Base-by-base conservation (phyloP, 2,888 invertebrate genomes). In the Emmelina monodactyla region DNA sequence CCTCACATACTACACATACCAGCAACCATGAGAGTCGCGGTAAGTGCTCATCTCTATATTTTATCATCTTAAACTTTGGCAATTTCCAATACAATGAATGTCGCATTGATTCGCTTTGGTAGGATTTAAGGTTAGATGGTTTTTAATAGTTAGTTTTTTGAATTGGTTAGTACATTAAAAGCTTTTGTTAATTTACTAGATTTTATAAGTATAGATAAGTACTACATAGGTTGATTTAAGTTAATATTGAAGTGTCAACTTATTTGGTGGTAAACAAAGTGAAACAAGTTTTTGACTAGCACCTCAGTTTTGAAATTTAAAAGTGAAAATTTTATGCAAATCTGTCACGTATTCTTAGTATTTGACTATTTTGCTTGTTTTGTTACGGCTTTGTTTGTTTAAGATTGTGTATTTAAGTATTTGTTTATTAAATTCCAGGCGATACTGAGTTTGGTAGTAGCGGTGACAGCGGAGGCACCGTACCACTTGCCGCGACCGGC, bases 401-500 rank as follows among this genome's bases (percentile, higher is more conserved):
- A 36, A 28, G 14, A 36, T n/a, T 16, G 14, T 11, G 14, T 14
- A 25, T 25, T 28, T 37, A 22, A 35, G 31, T 28, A 32, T 29
- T 36, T 42, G 32, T 38, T 40, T 39, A 37, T 19, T 19, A 6
- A 6, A 6, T 6, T 6, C 19, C 19, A 19, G 19, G 19, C 19
- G 19, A 6, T 19, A 19, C n/a, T n/a, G n/a, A n/a, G 68, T 41
- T 41, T 75, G 49, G 59, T 75, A 25, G 62, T 62, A 37, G 61
- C 58, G 32, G 57, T 63, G 40, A 58, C 49, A 34, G 69, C 64
- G 16, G 78, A 78, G 56, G 78, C 76, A 10, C 78, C 75, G 13
- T 79, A 79, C 49, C 53, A 71, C 35, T 44, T 75, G 38, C 69
- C 70, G 9, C 62, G 65, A 34, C 78, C 78, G n/a, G 57, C 51